A percentile compares a stretch with the other conserved stretches of the same genome.
phyloP scores from a whole-genome alignment of 2,797 vertebrate species.

The Phataginus tricuspis region DNA sequence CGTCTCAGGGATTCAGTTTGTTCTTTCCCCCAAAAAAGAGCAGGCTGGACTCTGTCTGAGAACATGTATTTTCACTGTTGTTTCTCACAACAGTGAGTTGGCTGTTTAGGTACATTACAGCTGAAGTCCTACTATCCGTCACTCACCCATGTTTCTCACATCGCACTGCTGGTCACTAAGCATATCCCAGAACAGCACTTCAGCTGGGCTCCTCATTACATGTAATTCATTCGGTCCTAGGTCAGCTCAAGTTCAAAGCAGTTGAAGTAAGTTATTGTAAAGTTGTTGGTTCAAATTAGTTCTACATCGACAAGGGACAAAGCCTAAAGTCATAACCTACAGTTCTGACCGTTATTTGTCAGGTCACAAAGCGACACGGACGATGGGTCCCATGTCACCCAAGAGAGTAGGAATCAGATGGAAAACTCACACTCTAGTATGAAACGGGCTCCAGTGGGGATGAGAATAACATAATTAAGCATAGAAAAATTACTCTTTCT shows the following conservation, averaged over 20 bases:
- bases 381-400: neutral
- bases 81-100: neutral
- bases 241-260: constrained; percentile 51
- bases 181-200: neutral
- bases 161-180: neutral
- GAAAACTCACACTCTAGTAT: neutral
- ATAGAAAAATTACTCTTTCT: neutral
- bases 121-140: neutral
- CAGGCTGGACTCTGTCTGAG: neutral
- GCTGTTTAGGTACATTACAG: neutral
- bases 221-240: constrained; percentile 39
- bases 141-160: neutral
- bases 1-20: neutral
- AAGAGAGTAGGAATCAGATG: neutral
- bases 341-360: neutral
- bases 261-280: constrained; percentile 43
- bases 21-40: neutral
- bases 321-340: neutral
- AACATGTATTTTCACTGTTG: neutral
- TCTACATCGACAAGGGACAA: neutral
- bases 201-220: neutral
- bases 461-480: neutral
- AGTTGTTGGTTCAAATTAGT: constrained; percentile 38
- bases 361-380: rapidly evolving
- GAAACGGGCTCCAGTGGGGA: neutral